Base-by-base conservation (phyloP, 2,797 vertebrate genomes). In the Chrysolophus pictus region DNA sequence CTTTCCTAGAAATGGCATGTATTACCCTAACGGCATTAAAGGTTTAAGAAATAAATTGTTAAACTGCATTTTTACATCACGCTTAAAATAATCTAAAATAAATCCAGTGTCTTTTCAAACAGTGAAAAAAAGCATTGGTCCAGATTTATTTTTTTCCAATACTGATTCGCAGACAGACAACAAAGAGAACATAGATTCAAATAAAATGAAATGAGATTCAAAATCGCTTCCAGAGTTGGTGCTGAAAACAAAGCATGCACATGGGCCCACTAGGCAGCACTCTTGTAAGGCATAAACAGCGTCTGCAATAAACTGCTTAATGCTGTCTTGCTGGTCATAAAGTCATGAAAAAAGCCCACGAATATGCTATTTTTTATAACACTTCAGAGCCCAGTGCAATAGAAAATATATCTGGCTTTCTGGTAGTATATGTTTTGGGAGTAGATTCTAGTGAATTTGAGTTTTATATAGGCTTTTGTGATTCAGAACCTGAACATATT, bases 381-480 rank as follows among this genome's bases (percentile, higher is more conserved):
- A 92, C 97, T 97, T 96, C n/a, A 88, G 97, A 96, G 97, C 83
- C 93, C 96, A 97, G 94, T 97, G 93, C 81, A 83, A 75, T 90
- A 88, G 82, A 93, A 94, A 88, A 96, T 84, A 91, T 58, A 53
- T 69, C 73, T 91, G 47, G 59, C 81, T 93, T 87, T 83, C 93
- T 84, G 42, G 71, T 65, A 92, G 31, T 81, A 60, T 72, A 63
- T 55, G 69, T 41, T 79, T 64, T 78, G 42, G 9, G 88, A 94
- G 64, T 49, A 91, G 86, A 73, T 89, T 93, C 92, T 84, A 92
- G 82, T 95, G 91, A 93, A 74, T 96, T 89, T 73, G 71, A 65
- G 31, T 81, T 96, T 96, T 95, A 89, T 78, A 77, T 65, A 64
- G 35, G 68, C 42, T 86, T 90, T 28, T 65, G 29, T 19, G 23